Percentiles rank a stretch among this genome's conserved stretches.
Conservation (phyloP, 2,888 invertebrate species). For the Prosapia bicincta region DNA sequence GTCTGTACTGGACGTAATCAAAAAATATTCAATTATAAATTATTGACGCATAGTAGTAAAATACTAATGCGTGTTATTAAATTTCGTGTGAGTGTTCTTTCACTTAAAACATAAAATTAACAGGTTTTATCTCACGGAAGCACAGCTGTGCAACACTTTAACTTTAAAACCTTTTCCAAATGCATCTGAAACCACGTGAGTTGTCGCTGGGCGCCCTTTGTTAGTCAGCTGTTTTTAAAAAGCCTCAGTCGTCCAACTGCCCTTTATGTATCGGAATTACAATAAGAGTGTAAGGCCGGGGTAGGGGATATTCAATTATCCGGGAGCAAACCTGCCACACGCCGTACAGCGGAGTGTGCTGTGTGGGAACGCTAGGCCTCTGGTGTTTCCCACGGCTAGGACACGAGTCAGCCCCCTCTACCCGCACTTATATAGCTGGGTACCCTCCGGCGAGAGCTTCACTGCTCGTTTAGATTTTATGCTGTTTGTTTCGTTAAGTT, state of each 20-base stretch:
- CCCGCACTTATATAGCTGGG: conserved; percentile 36
- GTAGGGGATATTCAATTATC: not conserved
- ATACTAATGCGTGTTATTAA: no score
- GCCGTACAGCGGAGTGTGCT: conserved; percentile 52
- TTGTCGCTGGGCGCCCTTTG: not conserved
- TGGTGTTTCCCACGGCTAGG: conserved; percentile 50
- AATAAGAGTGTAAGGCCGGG: not conserved
- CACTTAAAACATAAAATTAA: no score
- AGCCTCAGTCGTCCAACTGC: not conserved
- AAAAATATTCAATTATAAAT: no score
- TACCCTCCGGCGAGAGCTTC: conserved; percentile 12
- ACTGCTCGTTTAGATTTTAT: not conserved
- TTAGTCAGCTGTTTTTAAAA: not conserved
- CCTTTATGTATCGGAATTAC: no score
- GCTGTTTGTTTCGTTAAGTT: not conserved
- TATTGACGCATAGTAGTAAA: no score
- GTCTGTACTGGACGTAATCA: no score
- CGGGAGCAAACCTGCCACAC: not conserved
- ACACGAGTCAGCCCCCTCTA: conserved; percentile 49
- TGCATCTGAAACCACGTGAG: no score
- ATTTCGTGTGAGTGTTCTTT: no score
- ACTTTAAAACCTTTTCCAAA: no score
- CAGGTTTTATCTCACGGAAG: no score
- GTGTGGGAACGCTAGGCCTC: conserved; percentile 47
- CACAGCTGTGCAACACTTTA: no score